Evolutionary conservation across 2,888 invertebrate species (phyloP), one percentile per base, ranked within the genome.

Genomic region (Ichneumoninae sp.): DNA sequence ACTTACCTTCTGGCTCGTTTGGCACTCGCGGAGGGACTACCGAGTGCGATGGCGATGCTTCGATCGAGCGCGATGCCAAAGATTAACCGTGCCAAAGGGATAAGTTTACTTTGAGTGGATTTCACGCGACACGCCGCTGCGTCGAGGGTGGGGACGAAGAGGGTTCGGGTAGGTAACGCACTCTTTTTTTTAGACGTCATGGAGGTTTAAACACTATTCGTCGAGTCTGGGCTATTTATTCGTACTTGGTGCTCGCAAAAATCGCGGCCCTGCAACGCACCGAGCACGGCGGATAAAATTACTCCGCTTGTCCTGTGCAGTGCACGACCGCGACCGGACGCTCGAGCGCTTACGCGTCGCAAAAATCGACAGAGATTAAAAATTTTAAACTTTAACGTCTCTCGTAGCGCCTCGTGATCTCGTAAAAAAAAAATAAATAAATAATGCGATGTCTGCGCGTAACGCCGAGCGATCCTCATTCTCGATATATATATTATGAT

Each of bases 51-150:
- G 70, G 79, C 72, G 78, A 78, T 78, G 86, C 84, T 80, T 84
- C 81, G 83, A 85, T 84, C 76, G 36, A 66, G 70, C 69, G 72
- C 74, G 82, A 83, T 81, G 89, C 90, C 90, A 90, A 89, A 87
- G 88, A 89, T 69, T 70, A 88, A 90, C 87, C 44, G 88, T 91
- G 92, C 92, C 92, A 92, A 92, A 91, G 90, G 71, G 91, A 90
- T 90, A 90, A 89, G 89, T 90, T 90, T 88, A 88, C 89, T 90
- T 92, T 87, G 86, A 89, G 88, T 89, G 89, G 87, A 91, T 91
- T 91, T 91, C 88, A 57, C 57, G 4, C 57, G 10, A 87, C 85
- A 40, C 71, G 70, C 22, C 54, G 66, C 72, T 33, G 65, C 10
- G 26, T 57, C 50, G 33, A 71, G n/a, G n/a, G 50, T 40, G 62